These are phyloP conservation scores for Monodelphis domestica DNA, from an alignment of 2,797 vertebrate species.

Conservation along the genomic window DNA sequence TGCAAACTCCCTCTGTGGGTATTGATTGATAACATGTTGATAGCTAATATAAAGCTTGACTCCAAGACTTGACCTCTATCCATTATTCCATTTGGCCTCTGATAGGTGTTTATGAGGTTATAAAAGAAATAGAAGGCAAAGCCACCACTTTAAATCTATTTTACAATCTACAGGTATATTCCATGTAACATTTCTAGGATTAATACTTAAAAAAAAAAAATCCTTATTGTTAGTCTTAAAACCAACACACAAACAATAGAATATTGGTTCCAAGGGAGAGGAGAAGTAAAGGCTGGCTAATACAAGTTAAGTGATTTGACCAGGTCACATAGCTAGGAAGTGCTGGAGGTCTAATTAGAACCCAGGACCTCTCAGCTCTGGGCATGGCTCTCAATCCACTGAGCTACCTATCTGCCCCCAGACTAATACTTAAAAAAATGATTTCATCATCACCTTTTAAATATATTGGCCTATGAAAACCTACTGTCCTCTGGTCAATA, in stretches of 20 bases:
- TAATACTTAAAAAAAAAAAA: no score
- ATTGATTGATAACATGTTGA: background rate
- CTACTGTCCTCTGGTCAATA: background rate
- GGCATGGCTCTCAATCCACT: no score
- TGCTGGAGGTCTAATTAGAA: no score
- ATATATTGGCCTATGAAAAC: background rate
- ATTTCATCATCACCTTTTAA: background rate
- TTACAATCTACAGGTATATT: background rate
- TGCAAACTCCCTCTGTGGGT: background rate
- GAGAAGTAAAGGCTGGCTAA: no score
- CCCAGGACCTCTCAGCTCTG: no score
- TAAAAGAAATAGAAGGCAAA: background rate
- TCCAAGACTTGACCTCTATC: background rate
- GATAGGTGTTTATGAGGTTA: background rate
- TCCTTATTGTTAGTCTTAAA: no score
- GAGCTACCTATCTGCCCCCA: no score
- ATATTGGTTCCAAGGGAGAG: no score
- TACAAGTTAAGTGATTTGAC: no score
- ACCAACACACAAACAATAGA: no score
- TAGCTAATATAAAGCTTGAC: background rate
- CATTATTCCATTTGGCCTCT: background rate
- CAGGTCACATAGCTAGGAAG: no score
- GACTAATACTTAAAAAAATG: background rate
- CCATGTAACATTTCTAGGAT: background rate
- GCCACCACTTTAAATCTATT: no score